Percentiles rank a stretch among this genome's conserved stretches.
These are phyloP conservation scores for Gryon sp. DNA, from an alignment of 1,140 invertebrate species.

Conservation along the genomic window DNA sequence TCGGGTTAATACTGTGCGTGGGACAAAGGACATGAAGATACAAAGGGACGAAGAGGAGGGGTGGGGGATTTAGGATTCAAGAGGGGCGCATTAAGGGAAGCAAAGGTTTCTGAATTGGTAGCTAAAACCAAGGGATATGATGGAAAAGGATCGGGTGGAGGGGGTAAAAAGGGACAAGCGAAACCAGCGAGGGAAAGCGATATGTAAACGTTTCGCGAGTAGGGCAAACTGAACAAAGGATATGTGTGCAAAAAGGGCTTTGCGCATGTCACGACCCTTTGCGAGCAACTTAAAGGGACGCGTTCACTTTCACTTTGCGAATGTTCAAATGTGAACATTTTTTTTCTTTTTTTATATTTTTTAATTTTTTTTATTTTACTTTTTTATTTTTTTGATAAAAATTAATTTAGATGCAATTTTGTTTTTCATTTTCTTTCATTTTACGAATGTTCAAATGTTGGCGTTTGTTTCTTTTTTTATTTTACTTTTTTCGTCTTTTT, in stretches of 20 bases:
- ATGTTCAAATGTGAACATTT: too few relatives aligned
- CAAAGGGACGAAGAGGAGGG: not conserved
- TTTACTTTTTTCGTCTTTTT: too few relatives aligned
- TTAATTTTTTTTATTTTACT: too few relatives aligned
- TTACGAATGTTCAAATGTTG: not conserved
- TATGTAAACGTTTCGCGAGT: slow-evolving; percentile 53
- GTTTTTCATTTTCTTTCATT: slow-evolving; percentile 53
- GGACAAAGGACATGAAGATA: not conserved
- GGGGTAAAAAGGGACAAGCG: too few relatives aligned
- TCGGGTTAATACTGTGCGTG: slow-evolving; percentile 47
- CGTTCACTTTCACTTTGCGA: slow-evolving; percentile 47
- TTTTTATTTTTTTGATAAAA: too few relatives aligned
- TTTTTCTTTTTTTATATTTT: not conserved
- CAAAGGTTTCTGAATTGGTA: slow-evolving; percentile 18
- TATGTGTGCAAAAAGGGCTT: slow-evolving; percentile 41
- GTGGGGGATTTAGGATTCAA: slow-evolving; percentile 2
- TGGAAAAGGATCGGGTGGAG: too few relatives aligned
- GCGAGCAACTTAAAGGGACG: slow-evolving; percentile 66
- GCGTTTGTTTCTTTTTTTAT: not conserved
- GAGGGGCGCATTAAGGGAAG: slow-evolving; percentile 3
- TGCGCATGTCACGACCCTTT: slow-evolving; percentile 63
- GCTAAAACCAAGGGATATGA: too few relatives aligned
- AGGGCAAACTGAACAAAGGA: slow-evolving; percentile 69
- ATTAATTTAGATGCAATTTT: too few relatives aligned
- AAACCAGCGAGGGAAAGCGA: slow-evolving; percentile 18